Evolutionary conservation across 2,113 vertebrate species (phyloP).

Genomic region (Pangasianodon gigas): DNA sequence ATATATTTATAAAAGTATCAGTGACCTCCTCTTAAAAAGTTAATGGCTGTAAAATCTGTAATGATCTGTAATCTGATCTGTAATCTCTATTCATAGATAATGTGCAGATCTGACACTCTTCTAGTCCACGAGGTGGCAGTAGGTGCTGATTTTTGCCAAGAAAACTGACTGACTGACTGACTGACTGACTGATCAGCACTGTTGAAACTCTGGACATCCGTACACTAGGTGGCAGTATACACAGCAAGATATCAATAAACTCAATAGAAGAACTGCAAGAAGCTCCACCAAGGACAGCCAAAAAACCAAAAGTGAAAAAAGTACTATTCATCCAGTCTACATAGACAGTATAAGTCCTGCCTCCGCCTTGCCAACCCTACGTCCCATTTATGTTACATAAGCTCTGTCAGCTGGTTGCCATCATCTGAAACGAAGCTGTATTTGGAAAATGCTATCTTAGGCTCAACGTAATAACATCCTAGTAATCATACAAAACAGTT

Average conservation of each 20-base stretch:
- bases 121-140: conserved; percentile 54
- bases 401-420: not conserved
- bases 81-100: not conserved
- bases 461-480: not conserved
- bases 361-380: not conserved
- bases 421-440: not conserved
- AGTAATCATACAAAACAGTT: not conserved
- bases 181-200: not conserved
- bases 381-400: not conserved
- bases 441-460: not conserved
- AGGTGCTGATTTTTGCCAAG: not conserved
- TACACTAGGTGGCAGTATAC: not conserved
- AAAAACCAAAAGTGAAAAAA: not conserved
- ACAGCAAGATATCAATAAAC: not conserved
- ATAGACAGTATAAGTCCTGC: not conserved
- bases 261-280: not conserved
- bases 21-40: not conserved
- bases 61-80: not conserved
- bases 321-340: not conserved
- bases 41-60: not conserved
- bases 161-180: no score
- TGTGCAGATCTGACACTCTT: not conserved
- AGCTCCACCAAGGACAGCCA: not conserved
- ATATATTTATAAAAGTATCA: not conserved
- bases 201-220: not conserved